Base-by-base conservation (phyloP, 1,140 invertebrate species). In the Meloidogyne hapla region DNA sequence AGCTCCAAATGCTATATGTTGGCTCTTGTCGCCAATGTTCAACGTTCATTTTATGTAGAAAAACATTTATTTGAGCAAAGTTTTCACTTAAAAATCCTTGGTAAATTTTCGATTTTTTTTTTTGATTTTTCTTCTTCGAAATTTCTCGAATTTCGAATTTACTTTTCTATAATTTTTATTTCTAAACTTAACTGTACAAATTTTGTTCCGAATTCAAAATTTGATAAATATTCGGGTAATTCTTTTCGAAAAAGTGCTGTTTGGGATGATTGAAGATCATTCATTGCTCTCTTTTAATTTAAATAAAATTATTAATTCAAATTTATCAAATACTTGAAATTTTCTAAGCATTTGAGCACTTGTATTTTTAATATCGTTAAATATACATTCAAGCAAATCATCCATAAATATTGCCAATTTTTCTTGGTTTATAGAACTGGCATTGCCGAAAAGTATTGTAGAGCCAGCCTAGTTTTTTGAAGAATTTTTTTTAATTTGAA, bases 41-140 rank as follows among this genome's bases (percentile, higher is more conserved):
- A 26, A 87, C 68, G 66, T 87, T 81, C 84, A 86, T 87, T 77
- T 87, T 83, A 63, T 87, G 85, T 18, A 86, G 66, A 66, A 85
- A 87, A 10, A 86, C 79, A 48, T 86, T 86, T 8, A 87, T 83
- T 78, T 85, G 83, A 10, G 85, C 85, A 68, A 86, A 86, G 65
- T 86, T 86, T 56, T 86, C 85, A 61, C 84, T 85, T 5, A 73
- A 85, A 56, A 15, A 18, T 21, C 9, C 9, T 33, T 33, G 33
- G 4, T 33, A 33, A 33, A 33, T 33, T 33, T 33, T 33, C 9
- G n/a, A n/a, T n/a, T n/a, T n/a, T n/a, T n/a, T n/a, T n/a, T n/a
- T n/a, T n/a, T n/a, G n/a, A n/a, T n/a, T n/a, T n/a, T n/a, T n/a
- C n/a, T n/a, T n/a, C n/a, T n/a, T n/a, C n/a, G n/a, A n/a, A n/a